Base-by-base conservation (phyloP, 2,888 invertebrate species). In the Tenthredo distinguenda region DNA sequence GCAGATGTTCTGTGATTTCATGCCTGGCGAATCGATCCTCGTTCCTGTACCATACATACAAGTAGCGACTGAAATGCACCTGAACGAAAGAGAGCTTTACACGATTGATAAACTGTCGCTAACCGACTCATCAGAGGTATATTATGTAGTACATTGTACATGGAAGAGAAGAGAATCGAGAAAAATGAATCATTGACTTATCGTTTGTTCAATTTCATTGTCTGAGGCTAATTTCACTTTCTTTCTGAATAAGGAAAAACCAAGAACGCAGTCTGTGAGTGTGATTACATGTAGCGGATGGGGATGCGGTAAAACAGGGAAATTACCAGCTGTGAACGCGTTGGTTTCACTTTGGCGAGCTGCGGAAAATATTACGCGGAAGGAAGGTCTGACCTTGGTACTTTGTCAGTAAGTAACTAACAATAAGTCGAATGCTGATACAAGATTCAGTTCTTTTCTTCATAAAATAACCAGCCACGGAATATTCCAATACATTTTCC, bases 361-460 rank as follows among this genome's bases (percentile, higher is more conserved):
- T 83, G 88, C 92, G 31, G 92, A 93, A 62, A 89, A 88, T 40
- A 88, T 93, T 3, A 89, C 92, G 1, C 91, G 92, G 86, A 88
- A 91, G 43, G 91, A 92, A 1, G 89, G 90, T 37, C 92, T 91
- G 1, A 90, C 93, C 6, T 88, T 94, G 6, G 91, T 94, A 5
- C 91, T 93, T 21, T 94, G 94, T 92, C 92, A 93, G 94, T 94
- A 91, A 92, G 92, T 89, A 76, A 71, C 84, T 31, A 26, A n/a
- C n/a, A n/a, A n/a, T n/a, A n/a, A 62, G 34, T 65, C 82, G 84
- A 15, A 15, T 43, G 82, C 37, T 18, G 26, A 43, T 21, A 34
- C 6, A 18, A 37, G 34, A 84, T 43, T 43, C 40, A 2, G 40
- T 43, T 43, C 40, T 43, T 47, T 47, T 47, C 10, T 12, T 43